A percentile compares a stretch with the other conserved stretches of the same genome.
Conservation (phyloP, 2,888 invertebrate species). For the Scaptomyza parva region DNA sequence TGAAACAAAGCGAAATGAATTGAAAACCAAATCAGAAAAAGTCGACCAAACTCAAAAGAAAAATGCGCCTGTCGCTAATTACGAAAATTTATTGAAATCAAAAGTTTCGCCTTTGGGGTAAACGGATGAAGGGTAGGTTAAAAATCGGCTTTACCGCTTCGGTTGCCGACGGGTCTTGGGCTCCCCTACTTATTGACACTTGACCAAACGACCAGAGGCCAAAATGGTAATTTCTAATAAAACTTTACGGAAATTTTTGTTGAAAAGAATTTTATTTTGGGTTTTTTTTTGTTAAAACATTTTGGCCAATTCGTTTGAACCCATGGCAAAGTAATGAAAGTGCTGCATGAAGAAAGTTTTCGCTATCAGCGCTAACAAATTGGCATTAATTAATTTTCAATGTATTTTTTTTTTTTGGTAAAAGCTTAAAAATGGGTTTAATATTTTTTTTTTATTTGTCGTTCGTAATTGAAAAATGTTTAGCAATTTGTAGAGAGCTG, state of each 20-base stretch:
- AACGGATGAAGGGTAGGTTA: background rate
- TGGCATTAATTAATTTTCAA: conserved; percentile 77
- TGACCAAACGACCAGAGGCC: conserved; percentile 73
- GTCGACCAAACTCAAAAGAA: conserved; percentile 51
- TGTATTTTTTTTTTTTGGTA: conserved; percentile 47
- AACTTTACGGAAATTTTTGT: conserved; percentile 66
- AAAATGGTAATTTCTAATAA: conserved; percentile 78
- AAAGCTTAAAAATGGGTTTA: conserved; percentile 33
- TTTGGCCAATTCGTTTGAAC: conserved; percentile 64
- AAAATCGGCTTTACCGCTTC: conserved; percentile 54
- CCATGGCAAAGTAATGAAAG: conserved; percentile 58
- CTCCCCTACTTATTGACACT: conserved; percentile 72
- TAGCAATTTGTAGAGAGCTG: conserved; percentile 32
- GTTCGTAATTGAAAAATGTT: conserved; percentile 47
- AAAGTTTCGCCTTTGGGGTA: conserved; percentile 60
- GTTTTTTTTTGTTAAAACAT: conserved; percentile 31
- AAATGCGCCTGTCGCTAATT: conserved; percentile 72
- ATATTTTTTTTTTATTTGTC: conserved; percentile 19
- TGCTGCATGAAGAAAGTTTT: conserved; percentile 64
- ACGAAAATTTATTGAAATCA: conserved; percentile 77
- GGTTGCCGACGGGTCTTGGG: conserved; percentile 34
- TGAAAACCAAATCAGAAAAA: conserved; percentile 24
- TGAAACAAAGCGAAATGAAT: background rate
- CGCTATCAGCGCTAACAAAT: conserved; percentile 75
- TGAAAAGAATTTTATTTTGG: conserved; percentile 50